These are phyloP conservation scores for Lapara coniferarum DNA, from an alignment of 2,888 invertebrate genomes.

Conservation along the genomic window DNA sequence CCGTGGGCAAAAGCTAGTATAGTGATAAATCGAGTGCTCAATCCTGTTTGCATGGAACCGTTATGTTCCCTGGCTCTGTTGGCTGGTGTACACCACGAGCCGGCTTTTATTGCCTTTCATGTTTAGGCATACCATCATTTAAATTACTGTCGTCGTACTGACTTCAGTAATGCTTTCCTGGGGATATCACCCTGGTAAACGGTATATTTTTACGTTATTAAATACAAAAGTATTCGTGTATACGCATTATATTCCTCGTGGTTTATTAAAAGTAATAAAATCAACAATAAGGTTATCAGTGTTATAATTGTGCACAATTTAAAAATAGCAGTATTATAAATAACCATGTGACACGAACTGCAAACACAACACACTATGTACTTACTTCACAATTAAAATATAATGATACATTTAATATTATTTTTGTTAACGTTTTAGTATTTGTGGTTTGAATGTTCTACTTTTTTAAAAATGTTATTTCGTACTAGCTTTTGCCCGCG, in stretches of 20 bases:
- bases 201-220: too few species aligned
- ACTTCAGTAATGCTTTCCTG: too few species aligned
- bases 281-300: too few species aligned
- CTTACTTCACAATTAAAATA: conserved; percentile 32
- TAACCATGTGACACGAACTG: conserved; percentile 3
- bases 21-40: conserved; percentile 42
- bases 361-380: conserved; percentile 31
- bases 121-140: background rate
- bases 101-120: background rate
- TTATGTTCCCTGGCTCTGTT: conserved; percentile 58
- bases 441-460: background rate
- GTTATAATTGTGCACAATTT: too few species aligned
- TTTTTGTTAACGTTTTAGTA: background rate
- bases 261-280: too few species aligned
- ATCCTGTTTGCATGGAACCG: conserved; percentile 52
- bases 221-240: too few species aligned
- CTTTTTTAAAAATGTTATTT: too few species aligned
- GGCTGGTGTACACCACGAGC: conserved; percentile 37
- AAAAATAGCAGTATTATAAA: background rate
- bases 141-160: too few species aligned
- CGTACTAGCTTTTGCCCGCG: too few species aligned
- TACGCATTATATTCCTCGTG: too few species aligned
- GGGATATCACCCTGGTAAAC: too few species aligned
- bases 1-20: too few species aligned
- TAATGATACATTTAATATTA: conserved; percentile 26